Evolutionary conservation across 1,140 invertebrate species (phyloP).

Genomic region (Heliconius congener): DNA sequence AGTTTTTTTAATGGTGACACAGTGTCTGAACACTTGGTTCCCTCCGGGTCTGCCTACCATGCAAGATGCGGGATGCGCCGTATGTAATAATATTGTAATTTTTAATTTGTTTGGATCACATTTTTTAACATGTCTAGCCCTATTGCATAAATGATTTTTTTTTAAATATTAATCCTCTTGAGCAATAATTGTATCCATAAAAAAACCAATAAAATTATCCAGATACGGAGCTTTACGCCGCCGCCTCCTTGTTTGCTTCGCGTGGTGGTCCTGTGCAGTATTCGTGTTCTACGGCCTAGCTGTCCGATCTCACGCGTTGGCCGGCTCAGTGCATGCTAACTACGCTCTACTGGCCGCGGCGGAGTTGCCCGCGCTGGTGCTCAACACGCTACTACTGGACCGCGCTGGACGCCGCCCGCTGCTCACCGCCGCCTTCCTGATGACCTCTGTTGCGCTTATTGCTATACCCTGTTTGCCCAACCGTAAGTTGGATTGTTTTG

Average conservation of each 20-base stretch:
- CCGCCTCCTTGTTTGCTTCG: conserved; percentile 62
- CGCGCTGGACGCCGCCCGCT: conserved; percentile 61
- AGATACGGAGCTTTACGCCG: conserved; percentile 62
- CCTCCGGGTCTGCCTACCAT: too few relatives aligned
- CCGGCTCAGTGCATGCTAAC: conserved; percentile 61
- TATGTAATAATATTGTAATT: too few relatives aligned
- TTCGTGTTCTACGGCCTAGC: conserved; percentile 75
- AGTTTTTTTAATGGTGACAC: too few relatives aligned
- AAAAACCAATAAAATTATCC: conserved; percentile 2
- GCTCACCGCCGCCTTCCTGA: conserved; percentile 62
- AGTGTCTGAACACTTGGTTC: too few relatives aligned
- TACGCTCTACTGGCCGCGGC: conserved; percentile 70
- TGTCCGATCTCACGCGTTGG: conserved; percentile 61
- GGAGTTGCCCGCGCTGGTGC: conserved; percentile 62
- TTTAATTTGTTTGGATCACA: too few relatives aligned
- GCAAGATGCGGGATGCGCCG: too few relatives aligned
- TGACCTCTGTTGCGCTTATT: conserved; percentile 57
- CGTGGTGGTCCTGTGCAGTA: conserved; percentile 68
- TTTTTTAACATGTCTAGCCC: too few relatives aligned
- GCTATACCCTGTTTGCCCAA: conserved; percentile 56
- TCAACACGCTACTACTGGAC: conserved; percentile 69
- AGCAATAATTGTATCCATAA: not conserved
- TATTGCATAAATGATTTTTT: too few relatives aligned
- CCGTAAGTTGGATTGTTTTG: conserved; percentile 39
- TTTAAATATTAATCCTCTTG: too few relatives aligned